Evolutionary conservation across 2,797 vertebrate genomes (phyloP).

Genomic region (Propithecus deckenii): DNA sequence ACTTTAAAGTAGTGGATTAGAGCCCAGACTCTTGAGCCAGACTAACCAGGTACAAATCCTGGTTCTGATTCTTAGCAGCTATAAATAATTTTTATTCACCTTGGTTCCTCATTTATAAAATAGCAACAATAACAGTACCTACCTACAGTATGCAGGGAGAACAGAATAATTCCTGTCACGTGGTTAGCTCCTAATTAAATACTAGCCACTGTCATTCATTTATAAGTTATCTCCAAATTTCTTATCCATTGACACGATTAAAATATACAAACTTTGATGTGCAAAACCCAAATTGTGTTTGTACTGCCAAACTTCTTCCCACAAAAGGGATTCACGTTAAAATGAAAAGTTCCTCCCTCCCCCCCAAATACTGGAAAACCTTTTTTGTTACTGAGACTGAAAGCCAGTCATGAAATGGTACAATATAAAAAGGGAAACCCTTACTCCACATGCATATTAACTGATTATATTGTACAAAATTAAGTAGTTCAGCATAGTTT

Average conservation of each 20-base stretch:
- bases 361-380: not conserved
- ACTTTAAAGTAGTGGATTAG: not conserved
- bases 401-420: constrained; percentile 23
- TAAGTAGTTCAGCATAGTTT: not conserved
- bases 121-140: not conserved
- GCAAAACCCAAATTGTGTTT: constrained; percentile 25
- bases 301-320: constrained; percentile 23
- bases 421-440: not conserved
- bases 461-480: not conserved
- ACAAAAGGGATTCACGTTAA: not conserved
- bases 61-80: not conserved
- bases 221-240: constrained; percentile 23
- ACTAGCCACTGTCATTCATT: not conserved
- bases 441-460: not conserved
- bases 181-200: not conserved
- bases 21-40: not conserved
- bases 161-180: not conserved
- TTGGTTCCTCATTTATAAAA: not conserved
- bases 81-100: not conserved
- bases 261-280: not conserved
- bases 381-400: not conserved
- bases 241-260: not conserved
- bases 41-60: not conserved
- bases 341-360: not conserved
- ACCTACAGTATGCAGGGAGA: not conserved